Evolutionary conservation across 2,888 invertebrate species (phyloP), one percentile per base, ranked within the genome.

Genomic region (Lacanobia oleracea): DNA sequence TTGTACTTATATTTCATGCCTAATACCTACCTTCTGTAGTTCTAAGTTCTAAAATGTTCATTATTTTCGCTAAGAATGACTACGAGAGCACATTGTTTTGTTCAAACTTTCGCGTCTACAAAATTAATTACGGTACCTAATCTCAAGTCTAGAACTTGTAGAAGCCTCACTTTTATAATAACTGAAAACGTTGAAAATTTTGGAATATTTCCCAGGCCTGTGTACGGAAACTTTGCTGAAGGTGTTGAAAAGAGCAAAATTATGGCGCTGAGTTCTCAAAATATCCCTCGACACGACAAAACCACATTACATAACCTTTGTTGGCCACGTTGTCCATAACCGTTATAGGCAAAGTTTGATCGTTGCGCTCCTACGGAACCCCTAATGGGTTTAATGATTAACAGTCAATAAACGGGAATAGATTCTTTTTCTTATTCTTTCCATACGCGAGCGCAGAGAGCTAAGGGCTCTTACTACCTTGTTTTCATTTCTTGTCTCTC

Each of bases 261-360:
- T 79, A 83, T 77, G 33, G 75, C 64, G 70, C 61, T 61, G 75
- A 81, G 71, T 75, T 75, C 75, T 66, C 72, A 76, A 88, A 90
- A 86, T 86, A 83, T 81, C 86, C 82, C 70, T 83, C 77, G 84
- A 84, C 91, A 91, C 91, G 89, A 87, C 89, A 90, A 82, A 87
- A 83, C 86, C 89, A 81, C 91, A 88, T 91, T 87, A 88, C 81
- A 63, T 69, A 79, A 79, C 82, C 87, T 89, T 88, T 88, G 85
- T 86, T 77, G 81, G 71, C 76, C 72, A 86, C 88, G 85, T 86
- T 79, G 80, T 70, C 77, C 74, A 87, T 89, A 89, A 88, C 86
- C 81, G 86, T 93, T 91, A 94, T 91, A 86, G 88, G 75, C 81
- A 83, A 94, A 94, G 83, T 94, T 93, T 81, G 89, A 90, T 89